Evolutionary conservation across 2,113 vertebrate genomes (phyloP).

Genomic region (Strigops habroptila): DNA sequence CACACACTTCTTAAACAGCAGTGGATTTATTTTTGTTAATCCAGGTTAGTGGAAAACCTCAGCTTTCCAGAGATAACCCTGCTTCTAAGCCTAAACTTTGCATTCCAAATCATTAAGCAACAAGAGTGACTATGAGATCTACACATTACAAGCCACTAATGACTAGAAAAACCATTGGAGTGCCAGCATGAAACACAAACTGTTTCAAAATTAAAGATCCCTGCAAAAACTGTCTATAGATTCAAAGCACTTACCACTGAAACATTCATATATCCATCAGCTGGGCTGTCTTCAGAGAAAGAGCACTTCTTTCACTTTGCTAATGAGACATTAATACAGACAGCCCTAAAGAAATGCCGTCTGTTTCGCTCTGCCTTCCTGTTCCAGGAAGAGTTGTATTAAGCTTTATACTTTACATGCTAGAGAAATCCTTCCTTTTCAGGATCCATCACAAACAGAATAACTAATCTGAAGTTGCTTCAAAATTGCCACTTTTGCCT

Average conservation of each 20-base stretch:
- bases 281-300: not conserved
- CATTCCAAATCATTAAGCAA: not conserved
- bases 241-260: conserved; percentile 29
- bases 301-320: not conserved
- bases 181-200: fast-evolving
- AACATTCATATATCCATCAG: not conserved
- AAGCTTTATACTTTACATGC: conserved; percentile 3
- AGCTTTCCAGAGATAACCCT: not conserved
- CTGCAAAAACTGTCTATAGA: not conserved
- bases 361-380: conserved; percentile 44
- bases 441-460: not conserved
- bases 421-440: conserved; percentile 8
- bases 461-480: not conserved
- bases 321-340: not conserved
- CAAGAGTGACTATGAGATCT: not conserved
- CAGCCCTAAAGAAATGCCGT: conserved; percentile 10
- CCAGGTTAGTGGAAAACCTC: not conserved
- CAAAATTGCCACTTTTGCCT: not conserved
- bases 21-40: not conserved
- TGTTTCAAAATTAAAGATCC: not conserved
- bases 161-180: conserved; percentile 22
- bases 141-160: not conserved
- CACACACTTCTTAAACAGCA: not conserved
- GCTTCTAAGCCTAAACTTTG: not conserved
- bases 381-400: conserved; percentile 48